These are phyloP conservation scores for Danio choprae DNA, from an alignment of 2,797 vertebrate species.

Conservation along the genomic window DNA sequence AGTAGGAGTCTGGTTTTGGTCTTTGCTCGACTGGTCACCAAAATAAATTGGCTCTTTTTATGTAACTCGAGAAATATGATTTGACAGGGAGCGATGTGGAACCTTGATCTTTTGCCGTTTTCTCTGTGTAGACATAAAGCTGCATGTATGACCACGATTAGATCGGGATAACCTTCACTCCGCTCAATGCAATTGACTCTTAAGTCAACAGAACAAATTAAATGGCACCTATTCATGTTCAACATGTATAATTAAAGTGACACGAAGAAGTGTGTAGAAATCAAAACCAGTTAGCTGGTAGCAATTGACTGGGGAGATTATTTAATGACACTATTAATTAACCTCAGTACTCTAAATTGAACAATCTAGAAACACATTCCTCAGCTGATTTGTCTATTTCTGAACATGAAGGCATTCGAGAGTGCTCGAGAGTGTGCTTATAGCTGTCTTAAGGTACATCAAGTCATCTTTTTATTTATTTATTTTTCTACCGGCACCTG, in stretches of 20 bases:
- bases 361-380: not conserved
- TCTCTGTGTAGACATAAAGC: conserved; percentile 12
- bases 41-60: conserved; percentile 6
- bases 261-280: conserved; percentile 12
- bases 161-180: conserved; percentile 35
- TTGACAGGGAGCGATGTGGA: not conserved
- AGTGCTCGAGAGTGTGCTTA: not conserved
- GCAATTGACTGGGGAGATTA: not conserved
- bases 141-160: conserved; percentile 37
- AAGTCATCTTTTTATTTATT: not conserved
- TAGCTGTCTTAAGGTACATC: no score
- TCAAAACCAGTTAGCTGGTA: conserved; percentile 25
- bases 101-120: not conserved
- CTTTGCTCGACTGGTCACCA: not conserved
- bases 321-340: conserved; percentile 37
- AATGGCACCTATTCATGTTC: conserved; percentile 21
- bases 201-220: conserved; percentile 46
- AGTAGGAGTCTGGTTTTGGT: not conserved
- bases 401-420: not conserved
- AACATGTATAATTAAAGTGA: conserved; percentile 24
- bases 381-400: not conserved
- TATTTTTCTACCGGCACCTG: not conserved
- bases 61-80: not conserved
- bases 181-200: conserved; percentile 47
- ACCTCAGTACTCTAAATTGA: not conserved